Conservation (phyloP, 2,113 vertebrate genomes). For the Microtus pennsylvanicus region DNA sequence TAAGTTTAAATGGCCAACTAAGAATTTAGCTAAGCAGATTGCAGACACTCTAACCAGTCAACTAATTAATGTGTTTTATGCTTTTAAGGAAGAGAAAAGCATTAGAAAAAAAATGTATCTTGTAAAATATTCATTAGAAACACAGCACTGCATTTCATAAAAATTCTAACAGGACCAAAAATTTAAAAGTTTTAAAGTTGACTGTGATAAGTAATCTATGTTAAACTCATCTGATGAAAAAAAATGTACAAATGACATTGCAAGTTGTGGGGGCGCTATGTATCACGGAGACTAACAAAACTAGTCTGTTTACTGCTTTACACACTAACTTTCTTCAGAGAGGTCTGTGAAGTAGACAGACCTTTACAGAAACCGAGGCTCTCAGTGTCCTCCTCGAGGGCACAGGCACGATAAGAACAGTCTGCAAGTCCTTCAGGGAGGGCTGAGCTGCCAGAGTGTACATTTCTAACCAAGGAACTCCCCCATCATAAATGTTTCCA, state of each 20-base stretch:
- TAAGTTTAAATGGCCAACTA: neutral
- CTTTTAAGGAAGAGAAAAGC: constrained; percentile 4
- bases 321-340: neutral
- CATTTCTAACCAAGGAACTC: constrained; percentile 8
- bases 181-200: constrained; percentile 27
- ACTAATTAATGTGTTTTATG: constrained; percentile 21
- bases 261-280: neutral
- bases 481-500: neutral
- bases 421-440: neutral
- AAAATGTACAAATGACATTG: neutral
- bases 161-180: constrained; percentile 15
- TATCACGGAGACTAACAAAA: neutral
- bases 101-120: neutral
- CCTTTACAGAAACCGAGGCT: neutral
- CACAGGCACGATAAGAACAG: neutral
- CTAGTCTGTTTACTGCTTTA: neutral
- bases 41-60: constrained; percentile 7
- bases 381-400: constrained; percentile 58
- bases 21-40: neutral
- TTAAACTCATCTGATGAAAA: neutral
- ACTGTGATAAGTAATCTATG: neutral
- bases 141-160: neutral
- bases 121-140: constrained; percentile 10
- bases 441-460: neutral
- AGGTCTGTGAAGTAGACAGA: neutral